Base-by-base conservation (phyloP, 2,797 vertebrate genomes). In the Miichthys miiuy region DNA sequence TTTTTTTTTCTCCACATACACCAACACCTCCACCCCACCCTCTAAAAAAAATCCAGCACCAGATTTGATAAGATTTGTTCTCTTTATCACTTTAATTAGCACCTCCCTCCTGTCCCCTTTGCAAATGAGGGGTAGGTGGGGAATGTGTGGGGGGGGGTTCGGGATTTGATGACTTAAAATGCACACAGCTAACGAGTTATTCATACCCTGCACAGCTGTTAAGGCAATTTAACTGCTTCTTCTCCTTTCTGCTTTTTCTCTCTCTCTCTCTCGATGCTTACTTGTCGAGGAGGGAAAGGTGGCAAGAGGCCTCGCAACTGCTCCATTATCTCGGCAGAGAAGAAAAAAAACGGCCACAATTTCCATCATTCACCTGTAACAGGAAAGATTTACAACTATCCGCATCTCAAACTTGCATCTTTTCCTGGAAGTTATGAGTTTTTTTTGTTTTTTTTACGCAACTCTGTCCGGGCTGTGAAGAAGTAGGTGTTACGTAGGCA, bases 51-150 rank as follows among this genome's bases (percentile, higher is more conserved):
- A 38, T 84, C 70, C 88, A 80, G 85, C 67, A 23, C 72, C 80
- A 89, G 87, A 91, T 92, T 89, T 92, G 92, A 90, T 95, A 93
- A 90, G 93, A 95, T 94, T 95, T 93, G 93, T 93, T 95, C 94
- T 94, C 94, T 96, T 95, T 95, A 95, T 95, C 94, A 94, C 94
- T 88, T 95, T 96, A 96, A 96, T 95, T 95, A 95, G 93, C 95
- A 94, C 94, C 94, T 94, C 93, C 94, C 93, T 93, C 92, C 94
- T 94, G 94, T 94, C 95, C 95, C 91, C 91, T 94, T 93, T 93
- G 91, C 92, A 94, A 95, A 95, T 95, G 94, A 95, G 92, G 90
- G 93, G 87, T 93, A 94, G 94, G 93, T 95, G 93, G 92, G 91
- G 94, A 34, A 34, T 34, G 34, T 34, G 34, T 89, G 90, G 30